Percentiles rank a stretch among this genome's conserved stretches.
Conservation (phyloP, 2,888 invertebrate species). For the Galeruca laticollis region DNA sequence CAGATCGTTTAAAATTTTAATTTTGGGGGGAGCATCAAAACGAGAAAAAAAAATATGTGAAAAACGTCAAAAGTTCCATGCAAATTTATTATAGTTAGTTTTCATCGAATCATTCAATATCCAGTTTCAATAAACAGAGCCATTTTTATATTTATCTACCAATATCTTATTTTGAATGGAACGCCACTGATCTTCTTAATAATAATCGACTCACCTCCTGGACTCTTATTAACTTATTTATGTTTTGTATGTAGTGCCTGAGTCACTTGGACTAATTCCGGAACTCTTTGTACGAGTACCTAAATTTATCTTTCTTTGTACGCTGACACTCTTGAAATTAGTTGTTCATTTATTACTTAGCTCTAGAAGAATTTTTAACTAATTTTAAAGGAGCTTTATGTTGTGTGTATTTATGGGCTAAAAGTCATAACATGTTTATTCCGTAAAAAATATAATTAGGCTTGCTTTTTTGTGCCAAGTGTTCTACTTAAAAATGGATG, state of each 20-base stretch:
- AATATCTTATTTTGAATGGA: background rate
- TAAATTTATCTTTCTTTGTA: conserved; percentile 36
- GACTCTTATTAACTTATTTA: conserved; percentile 24
- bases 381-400: background rate
- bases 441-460: conserved; percentile 6
- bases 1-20: too few relatives aligned
- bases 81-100: too few relatives aligned
- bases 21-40: too few relatives aligned
- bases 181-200: background rate
- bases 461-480: background rate
- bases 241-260: conserved; percentile 14
- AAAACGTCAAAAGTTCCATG: too few relatives aligned
- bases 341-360: conserved; percentile 2
- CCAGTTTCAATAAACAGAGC: too few relatives aligned
- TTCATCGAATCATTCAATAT: too few relatives aligned
- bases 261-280: conserved; percentile 37
- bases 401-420: background rate
- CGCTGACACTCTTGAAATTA: conserved; percentile 1
- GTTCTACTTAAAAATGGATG: background rate
- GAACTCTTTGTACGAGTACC: conserved; percentile 26
- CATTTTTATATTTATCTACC: background rate
- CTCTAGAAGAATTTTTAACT: conserved; percentile 2
- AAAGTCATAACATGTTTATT: background rate
- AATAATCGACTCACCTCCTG: conserved; percentile 11
- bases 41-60: too few relatives aligned